A percentile compares a stretch with the other conserved stretches of the same genome.
Conservation (phyloP, 2,113 vertebrate species). For the Corythaeola cristata region DNA sequence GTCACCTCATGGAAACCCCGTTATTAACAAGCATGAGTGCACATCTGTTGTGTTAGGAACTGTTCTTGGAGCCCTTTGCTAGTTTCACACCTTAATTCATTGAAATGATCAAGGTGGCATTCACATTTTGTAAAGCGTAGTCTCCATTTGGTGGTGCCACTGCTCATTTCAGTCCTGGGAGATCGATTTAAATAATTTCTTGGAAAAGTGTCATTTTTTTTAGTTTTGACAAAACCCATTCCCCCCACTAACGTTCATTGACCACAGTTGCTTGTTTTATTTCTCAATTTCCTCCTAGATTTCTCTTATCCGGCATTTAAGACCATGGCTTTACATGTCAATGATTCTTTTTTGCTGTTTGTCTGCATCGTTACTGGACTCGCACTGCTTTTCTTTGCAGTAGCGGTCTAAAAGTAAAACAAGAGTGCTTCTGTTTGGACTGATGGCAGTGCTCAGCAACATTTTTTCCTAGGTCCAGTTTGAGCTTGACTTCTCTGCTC, state of each 20-base stretch:
- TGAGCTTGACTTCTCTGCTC: not conserved
- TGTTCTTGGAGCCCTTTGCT: not conserved
- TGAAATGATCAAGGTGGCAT: not conserved
- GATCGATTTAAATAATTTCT: not conserved
- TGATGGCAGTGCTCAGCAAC: fast-evolving
- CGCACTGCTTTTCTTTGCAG: not conserved
- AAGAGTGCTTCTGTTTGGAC: not conserved
- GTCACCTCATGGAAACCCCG: not conserved
- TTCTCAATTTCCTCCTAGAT: not conserved
- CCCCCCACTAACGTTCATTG: not conserved
- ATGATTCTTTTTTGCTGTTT: not conserved
- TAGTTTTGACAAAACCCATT: not conserved
- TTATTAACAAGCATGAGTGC: not conserved
- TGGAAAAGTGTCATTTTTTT: not conserved
- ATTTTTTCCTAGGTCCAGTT: not conserved
- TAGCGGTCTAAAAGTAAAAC: not conserved
- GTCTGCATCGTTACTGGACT: not conserved
- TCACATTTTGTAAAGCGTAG: not conserved
- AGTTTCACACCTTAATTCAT: conserved; percentile 12
- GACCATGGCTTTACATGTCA: not conserved
- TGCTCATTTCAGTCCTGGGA: not conserved
- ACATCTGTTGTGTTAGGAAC: not conserved
- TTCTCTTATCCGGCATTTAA: not conserved
- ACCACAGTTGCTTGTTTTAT: not conserved
- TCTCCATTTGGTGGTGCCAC: not conserved